Percentiles rank a stretch among this genome's conserved stretches.
These are phyloP conservation scores for Amblyraja radiata DNA, from an alignment of 2,797 vertebrate genomes.

Conservation along the genomic window DNA sequence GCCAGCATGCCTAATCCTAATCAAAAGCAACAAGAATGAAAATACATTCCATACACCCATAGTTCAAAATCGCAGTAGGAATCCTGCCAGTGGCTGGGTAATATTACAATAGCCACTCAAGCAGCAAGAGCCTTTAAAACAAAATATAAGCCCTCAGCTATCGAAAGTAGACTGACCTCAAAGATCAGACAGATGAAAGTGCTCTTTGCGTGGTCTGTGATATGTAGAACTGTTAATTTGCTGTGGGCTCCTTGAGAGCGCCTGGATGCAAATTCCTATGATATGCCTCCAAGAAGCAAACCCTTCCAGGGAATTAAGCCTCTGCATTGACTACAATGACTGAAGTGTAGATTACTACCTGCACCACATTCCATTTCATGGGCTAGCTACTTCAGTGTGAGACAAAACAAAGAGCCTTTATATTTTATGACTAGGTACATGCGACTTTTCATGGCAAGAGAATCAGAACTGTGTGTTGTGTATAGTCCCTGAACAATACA, in stretches of 20 bases:
- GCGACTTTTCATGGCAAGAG: conserved; percentile 36
- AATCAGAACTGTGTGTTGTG: conserved; percentile 38
- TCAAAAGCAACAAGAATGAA: conserved; percentile 30
- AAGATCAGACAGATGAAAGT: conserved; percentile 30
- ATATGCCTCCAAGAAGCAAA: conserved; percentile 48
- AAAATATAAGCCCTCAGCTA: conserved; percentile 30
- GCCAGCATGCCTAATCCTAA: conserved; percentile 15
- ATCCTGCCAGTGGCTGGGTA: background rate
- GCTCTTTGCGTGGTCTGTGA: conserved; percentile 27
- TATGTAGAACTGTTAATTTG: conserved; percentile 45
- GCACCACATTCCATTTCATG: conserved; percentile 50
- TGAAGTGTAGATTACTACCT: conserved; percentile 52
- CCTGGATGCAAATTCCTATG: conserved; percentile 44
- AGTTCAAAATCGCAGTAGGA: conserved; percentile 13
- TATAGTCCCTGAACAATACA: conserved; percentile 41
- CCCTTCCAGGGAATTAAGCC: conserved; percentile 46
- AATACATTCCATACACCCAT: conserved; percentile 22
- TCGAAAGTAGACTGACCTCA: conserved; percentile 29
- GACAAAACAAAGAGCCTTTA: conserved; percentile 40
- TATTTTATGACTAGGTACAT: conserved; percentile 33
- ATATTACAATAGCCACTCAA: conserved; percentile 31
- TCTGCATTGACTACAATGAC: conserved; percentile 30
- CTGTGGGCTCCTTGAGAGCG: conserved; percentile 45
- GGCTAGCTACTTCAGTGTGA: conserved; percentile 43
- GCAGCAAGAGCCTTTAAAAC: conserved; percentile 28